These are phyloP conservation scores for Polyploca ridens DNA, from an alignment of 2,888 invertebrate species.

Conservation along the genomic window DNA sequence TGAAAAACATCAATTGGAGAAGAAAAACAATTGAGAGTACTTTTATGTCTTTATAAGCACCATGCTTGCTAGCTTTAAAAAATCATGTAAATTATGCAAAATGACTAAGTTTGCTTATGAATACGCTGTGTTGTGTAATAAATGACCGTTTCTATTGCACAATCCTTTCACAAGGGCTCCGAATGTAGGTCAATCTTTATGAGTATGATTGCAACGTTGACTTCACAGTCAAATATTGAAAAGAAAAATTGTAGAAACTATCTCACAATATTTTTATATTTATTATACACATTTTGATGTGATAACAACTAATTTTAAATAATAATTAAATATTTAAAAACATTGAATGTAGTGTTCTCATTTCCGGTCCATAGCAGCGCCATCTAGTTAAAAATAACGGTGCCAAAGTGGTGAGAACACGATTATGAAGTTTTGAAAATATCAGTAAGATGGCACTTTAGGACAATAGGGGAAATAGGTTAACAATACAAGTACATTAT, in stretches of 20 bases:
- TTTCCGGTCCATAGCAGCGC: slow-evolving; percentile 39
- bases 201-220: slow-evolving; percentile 65
- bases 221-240: slow-evolving; percentile 26
- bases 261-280: background rate
- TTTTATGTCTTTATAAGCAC: slow-evolving; percentile 45
- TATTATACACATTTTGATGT: background rate
- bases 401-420: background rate
- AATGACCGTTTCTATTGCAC: slow-evolving; percentile 85
- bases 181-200: slow-evolving; percentile 83
- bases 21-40: slow-evolving; percentile 42
- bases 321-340: slow-evolving; percentile 1
- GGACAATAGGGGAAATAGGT: background rate
- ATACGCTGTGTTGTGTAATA: slow-evolving; percentile 81
- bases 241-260: slow-evolving; percentile 8
- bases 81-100: slow-evolving; percentile 72
- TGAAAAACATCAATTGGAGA: slow-evolving; percentile 8
- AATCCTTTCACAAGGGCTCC: slow-evolving; percentile 85
- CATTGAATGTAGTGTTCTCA: background rate
- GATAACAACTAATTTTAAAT: background rate
- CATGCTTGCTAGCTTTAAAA: slow-evolving; percentile 46
- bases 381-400: slow-evolving; percentile 20
- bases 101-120: slow-evolving; percentile 77
- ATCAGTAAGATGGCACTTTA: slow-evolving; percentile 13
- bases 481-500: too few species aligned
- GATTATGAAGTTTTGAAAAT: background rate